These are phyloP conservation scores for Ostrea denselamellosa DNA, from an alignment of 1,140 invertebrate species.

Conservation along the genomic window DNA sequence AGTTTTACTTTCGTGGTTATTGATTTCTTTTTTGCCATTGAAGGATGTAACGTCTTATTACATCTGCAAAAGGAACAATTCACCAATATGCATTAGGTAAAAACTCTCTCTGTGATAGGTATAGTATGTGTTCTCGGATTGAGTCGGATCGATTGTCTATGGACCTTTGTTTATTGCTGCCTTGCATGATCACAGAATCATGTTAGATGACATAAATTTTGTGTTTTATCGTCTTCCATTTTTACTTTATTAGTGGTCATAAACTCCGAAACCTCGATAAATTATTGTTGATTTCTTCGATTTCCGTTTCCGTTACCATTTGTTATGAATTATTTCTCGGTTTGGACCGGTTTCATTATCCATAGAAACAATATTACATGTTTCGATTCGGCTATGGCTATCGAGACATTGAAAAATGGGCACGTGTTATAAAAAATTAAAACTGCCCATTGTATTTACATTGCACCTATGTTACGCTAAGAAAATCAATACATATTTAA, in stretches of 20 bases:
- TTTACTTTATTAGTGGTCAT: constrained; percentile 11
- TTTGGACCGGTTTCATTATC: neutral
- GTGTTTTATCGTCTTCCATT: neutral
- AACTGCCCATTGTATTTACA: neutral
- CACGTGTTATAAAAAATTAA: neutral
- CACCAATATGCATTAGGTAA: neutral
- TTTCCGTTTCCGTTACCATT: neutral
- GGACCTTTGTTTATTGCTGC: neutral
- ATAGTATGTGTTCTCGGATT: neutral
- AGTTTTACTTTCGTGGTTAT: neutral
- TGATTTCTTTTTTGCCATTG: neutral
- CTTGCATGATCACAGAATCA: neutral
- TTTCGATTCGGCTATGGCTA: neutral
- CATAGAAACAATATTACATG: neutral
- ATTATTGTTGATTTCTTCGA: constrained; percentile 31
- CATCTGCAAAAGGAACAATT: neutral
- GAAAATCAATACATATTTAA: neutral
- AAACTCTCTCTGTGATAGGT: neutral
- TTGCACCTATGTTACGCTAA: neutral
- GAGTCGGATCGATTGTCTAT: constrained; percentile 5
- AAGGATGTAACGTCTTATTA: neutral
- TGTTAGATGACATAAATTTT: neutral
- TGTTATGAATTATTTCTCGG: neutral
- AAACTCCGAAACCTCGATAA: neutral
- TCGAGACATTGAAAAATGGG: neutral